Base-by-base conservation (phyloP, 2,888 invertebrate species). In the Athrips mouffetella region DNA sequence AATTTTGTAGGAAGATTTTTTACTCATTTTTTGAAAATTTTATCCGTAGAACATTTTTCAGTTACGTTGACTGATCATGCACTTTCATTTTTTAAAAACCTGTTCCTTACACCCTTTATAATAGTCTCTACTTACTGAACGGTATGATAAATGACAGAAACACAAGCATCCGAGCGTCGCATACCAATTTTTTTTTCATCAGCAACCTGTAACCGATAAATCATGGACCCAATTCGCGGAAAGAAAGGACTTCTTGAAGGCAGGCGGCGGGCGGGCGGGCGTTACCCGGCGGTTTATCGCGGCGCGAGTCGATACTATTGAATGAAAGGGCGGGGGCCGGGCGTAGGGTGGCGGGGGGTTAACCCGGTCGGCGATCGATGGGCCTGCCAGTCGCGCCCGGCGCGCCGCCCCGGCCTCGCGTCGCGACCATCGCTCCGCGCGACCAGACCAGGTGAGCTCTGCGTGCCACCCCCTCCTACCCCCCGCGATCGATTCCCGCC, bases 371-470 rank as follows among this genome's bases (percentile, higher is more conserved):
- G 59, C 62, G 64, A 57, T 65, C 67, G 75, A 68, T 64, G 76
- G 73, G 72, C 66, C 76, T 78, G 73, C 73, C 78, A 77, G 80
- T 76, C 74, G 72, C 69, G 71, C 68, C 67, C 71, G 73, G 75
- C 73, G 72, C 72, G 76, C 77, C 76, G 76, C 74, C 63, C 68
- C 64, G 69, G 65, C 72, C 71, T 73, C 75, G 67, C 70, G 67
- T 70, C 65, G 66, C 58, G 56, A 49, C 61, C 63, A 64, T n/a
- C 63, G 62, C 67, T 61, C 57, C 50, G 59, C 55, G 56, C 51
- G 49, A 51, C 54, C 57, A 59, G 49, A 51, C 54, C 57, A 59
- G 52, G 58, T 50, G 54, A 53, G 48, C 50, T 53, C 52, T 47
- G 49, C 49, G 41, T n/a, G 27, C 25, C 41, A 10, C 30, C 30